These are phyloP conservation scores for Caenorhabditis brenneri DNA, from an alignment of 1,140 invertebrate species.

Conservation along the genomic window DNA sequence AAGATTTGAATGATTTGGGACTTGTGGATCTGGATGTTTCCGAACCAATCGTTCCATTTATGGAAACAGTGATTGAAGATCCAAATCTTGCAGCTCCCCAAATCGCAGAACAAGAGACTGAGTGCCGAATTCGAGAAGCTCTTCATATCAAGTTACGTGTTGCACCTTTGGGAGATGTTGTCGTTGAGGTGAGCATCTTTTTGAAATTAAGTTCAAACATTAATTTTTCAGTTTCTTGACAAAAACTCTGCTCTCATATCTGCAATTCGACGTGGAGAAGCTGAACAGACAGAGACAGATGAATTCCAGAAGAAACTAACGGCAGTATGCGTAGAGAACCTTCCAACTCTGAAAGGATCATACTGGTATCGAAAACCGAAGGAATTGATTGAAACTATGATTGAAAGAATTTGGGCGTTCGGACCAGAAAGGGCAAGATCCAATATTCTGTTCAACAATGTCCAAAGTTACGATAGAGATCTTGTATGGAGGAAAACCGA, in stretches of 20 bases:
- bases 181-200: slow-evolving; percentile 77
- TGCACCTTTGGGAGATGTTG: slow-evolving; percentile 79
- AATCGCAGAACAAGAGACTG: slow-evolving; percentile 36
- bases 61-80: slow-evolving; percentile 84
- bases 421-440: slow-evolving; percentile 86
- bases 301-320: slow-evolving; percentile 61
- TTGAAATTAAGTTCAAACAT: too few relatives aligned
- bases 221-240: not conserved
- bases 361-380: slow-evolving; percentile 67
- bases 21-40: slow-evolving; percentile 77
- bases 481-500: slow-evolving; percentile 72
- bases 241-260: not conserved
- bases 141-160: slow-evolving; percentile 79
- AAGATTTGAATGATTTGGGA: slow-evolving; percentile 76
- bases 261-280: slow-evolving; percentile 12
- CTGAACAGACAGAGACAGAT: not conserved
- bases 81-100: slow-evolving; percentile 73
- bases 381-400: slow-evolving; percentile 75
- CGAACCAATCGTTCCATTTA: slow-evolving; percentile 91
- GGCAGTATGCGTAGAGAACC: slow-evolving; percentile 77
- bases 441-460: slow-evolving; percentile 84
- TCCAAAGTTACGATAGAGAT: slow-evolving; percentile 72
- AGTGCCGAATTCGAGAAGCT: slow-evolving; percentile 73
- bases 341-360: slow-evolving; percentile 75
- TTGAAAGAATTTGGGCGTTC: slow-evolving; percentile 84